Conservation (phyloP, 1,140 invertebrate genomes). For the Drosophila nasuta region DNA sequence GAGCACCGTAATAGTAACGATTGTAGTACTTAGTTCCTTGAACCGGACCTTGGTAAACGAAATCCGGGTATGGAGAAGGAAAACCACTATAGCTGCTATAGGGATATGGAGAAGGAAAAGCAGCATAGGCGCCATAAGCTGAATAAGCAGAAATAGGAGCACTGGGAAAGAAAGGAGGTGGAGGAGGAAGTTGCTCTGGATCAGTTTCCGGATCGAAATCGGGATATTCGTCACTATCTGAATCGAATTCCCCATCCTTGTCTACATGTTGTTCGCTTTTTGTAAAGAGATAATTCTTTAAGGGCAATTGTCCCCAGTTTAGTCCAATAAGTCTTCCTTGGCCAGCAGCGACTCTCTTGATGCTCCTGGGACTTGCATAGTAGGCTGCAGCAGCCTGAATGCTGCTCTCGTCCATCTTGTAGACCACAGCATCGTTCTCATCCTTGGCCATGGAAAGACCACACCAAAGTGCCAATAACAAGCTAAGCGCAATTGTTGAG, state of each 20-base stretch:
- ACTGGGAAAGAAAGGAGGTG: not conserved
- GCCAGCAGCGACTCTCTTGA: not conserved
- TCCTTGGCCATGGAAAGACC: conserved; percentile 9
- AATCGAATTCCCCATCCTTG: not conserved
- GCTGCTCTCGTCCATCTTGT: not conserved
- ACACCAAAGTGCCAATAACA: conserved; percentile 17
- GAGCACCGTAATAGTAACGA: not conserved
- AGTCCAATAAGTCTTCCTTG: conserved; percentile 1
- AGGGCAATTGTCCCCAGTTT: not conserved
- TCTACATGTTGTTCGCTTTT: not conserved
- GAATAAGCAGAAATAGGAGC: not conserved
- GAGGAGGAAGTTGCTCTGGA: not conserved
- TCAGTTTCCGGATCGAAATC: not conserved
- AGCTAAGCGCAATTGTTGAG: not conserved
- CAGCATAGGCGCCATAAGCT: not conserved
- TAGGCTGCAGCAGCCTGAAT: not conserved
- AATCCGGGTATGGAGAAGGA: not conserved
- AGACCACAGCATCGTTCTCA: not conserved
- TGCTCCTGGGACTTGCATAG: not conserved
- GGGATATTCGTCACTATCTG: not conserved
- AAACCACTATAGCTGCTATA: not conserved
- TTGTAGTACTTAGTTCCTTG: not conserved
- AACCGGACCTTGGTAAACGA: not conserved
- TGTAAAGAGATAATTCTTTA: not conserved
- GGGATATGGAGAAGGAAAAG: not conserved